phyloP scores from a whole-genome alignment of 2,797 vertebrate genomes.

The Triplophysa yarkandensis region DNA sequence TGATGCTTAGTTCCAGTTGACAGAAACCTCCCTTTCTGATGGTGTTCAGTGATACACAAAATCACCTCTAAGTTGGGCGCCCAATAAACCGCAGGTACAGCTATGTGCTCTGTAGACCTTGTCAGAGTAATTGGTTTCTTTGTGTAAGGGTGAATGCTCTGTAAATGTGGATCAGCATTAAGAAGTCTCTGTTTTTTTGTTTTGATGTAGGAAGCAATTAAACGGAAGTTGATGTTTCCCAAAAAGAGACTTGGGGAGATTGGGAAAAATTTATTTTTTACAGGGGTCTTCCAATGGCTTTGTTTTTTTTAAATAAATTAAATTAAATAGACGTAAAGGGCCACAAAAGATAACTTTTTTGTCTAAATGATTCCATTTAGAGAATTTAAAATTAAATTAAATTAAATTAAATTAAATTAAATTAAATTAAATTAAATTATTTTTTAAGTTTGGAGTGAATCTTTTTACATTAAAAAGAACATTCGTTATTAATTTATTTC shows the following conservation, averaged over 20 bases:
- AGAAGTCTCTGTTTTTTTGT: neutral
- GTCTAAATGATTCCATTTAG: too few relatives aligned
- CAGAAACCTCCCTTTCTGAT: conserved; percentile 25
- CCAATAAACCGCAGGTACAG: conserved; percentile 28
- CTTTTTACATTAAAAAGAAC: neutral
- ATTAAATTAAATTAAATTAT: too few relatives aligned
- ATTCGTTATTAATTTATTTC: neutral
- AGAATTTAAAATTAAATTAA: too few relatives aligned
- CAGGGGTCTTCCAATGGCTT: too few relatives aligned
- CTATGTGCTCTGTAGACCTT: conserved; percentile 35
- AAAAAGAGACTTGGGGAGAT: conserved; percentile 5
- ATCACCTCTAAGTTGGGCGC: conserved; percentile 25
- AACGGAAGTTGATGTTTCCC: neutral
- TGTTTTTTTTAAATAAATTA: too few relatives aligned
- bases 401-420: too few relatives aligned
- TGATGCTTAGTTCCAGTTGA: conserved; percentile 17
- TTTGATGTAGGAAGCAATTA: conserved; percentile 17
- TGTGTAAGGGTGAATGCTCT: conserved; percentile 32
- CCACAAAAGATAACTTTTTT: too few relatives aligned
- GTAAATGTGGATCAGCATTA: conserved; percentile 33
- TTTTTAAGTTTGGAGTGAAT: too few relatives aligned
- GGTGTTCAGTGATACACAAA: conserved; percentile 41
- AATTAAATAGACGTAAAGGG: too few relatives aligned
- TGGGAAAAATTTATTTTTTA: neutral
- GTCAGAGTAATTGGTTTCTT: conserved; percentile 45